Conservation (phyloP, 2,888 invertebrate genomes). For the Miltochrista miniata region DNA sequence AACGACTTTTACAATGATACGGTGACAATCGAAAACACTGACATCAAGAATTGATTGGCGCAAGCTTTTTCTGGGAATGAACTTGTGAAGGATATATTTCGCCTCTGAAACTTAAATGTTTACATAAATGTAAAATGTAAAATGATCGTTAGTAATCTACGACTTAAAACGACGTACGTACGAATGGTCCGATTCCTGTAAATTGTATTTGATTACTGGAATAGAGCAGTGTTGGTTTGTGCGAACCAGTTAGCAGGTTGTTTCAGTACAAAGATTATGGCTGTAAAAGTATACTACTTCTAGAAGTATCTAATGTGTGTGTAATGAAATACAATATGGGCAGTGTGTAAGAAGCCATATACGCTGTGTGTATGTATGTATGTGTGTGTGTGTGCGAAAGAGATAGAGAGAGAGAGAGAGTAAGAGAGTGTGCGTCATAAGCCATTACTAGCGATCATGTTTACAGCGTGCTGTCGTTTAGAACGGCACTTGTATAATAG, state of each 20-base stretch:
- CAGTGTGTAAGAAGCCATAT: too few relatives aligned
- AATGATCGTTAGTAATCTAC: neutral
- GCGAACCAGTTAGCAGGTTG: neutral
- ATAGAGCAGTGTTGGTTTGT: neutral
- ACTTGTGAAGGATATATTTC: slow-evolving; percentile 15
- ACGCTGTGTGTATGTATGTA: neutral
- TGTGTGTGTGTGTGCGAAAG: neutral
- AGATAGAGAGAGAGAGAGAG: fast-evolving
- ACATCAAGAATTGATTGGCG: neutral
- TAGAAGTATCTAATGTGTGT: too few relatives aligned
- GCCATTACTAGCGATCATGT: neutral
- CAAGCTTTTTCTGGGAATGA: neutral
- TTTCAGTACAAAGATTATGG: neutral
- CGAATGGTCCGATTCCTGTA: too few relatives aligned
- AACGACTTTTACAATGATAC: too few relatives aligned
- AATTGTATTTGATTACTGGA: neutral
- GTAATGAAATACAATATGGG: too few relatives aligned
- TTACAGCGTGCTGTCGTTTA: slow-evolving; percentile 11
- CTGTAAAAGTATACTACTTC: too few relatives aligned
- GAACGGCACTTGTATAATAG: slow-evolving; percentile 30
- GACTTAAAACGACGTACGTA: neutral
- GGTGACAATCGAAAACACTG: neutral
- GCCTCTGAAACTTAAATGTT: slow-evolving; percentile 28
- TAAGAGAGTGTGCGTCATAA: neutral
- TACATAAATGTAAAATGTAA: slow-evolving; percentile 1